These are phyloP conservation scores for Pterostichus niger DNA, from an alignment of 2,888 invertebrate species.

Conservation along the genomic window DNA sequence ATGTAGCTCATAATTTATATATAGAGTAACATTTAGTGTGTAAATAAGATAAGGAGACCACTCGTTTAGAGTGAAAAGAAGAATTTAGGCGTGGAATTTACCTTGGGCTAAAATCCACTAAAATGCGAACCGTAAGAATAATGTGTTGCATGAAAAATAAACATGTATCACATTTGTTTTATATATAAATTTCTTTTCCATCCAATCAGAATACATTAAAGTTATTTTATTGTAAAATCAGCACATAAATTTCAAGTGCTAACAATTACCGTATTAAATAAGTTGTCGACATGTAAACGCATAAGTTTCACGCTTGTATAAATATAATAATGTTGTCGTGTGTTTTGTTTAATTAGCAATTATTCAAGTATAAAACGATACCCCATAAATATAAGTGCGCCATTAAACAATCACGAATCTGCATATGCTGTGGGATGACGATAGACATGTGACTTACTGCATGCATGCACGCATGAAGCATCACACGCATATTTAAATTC, in stretches of 20 bases:
- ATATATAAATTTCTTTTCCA: constrained; percentile 46
- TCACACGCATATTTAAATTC: constrained; percentile 34
- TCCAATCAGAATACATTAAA: constrained; percentile 57
- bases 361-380: constrained; percentile 60
- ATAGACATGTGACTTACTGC: constrained; percentile 33
- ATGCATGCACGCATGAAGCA: constrained; percentile 18
- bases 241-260: constrained; percentile 46
- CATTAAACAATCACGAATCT: constrained; percentile 62
- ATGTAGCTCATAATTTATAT: too few relatives aligned
- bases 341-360: constrained; percentile 63
- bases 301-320: constrained; percentile 57
- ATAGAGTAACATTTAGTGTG: too few relatives aligned
- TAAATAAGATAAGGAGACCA: too few relatives aligned
- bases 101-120: constrained; percentile 33
- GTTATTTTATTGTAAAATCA: constrained; percentile 59
- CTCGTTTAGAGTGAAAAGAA: neutral
- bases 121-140: constrained; percentile 22
- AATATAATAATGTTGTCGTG: constrained; percentile 65
- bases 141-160: constrained; percentile 46
- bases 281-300: constrained; percentile 55
- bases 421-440: constrained; percentile 54
- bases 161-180: constrained; percentile 54
- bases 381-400: constrained; percentile 54
- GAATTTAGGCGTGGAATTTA: constrained; percentile 10
- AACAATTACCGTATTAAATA: constrained; percentile 62